Base-by-base conservation (phyloP, 2,888 invertebrate species). In the Agriopis leucophaearia region DNA sequence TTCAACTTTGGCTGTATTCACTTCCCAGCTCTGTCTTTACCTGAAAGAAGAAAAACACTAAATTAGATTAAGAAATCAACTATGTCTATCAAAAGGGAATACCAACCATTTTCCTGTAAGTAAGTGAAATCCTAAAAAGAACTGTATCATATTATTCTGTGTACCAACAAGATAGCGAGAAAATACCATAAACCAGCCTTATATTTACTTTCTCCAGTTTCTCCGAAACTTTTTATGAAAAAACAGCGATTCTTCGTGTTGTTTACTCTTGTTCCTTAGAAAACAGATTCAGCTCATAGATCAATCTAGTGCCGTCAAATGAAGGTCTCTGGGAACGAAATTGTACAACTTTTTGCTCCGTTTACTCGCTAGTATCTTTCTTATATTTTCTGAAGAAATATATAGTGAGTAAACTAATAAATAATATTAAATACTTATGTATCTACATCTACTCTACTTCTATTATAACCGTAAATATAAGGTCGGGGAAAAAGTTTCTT, bases 251-350 rank as follows among this genome's bases (percentile, higher is more conserved):
- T 45, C n/a, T 57, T 57, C 12, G 54, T 27, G 18, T 59, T 50
- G 59, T 59, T 59, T 59, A 59, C 50, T 50, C 35, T 15, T 13
- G 38, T 40, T 59, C 8, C 38, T 58, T 12, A 7, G 51, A 64
- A 64, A 64, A 59, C 27, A 47, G 54, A 54, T 10, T 15, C 18
- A 42, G 55, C 62, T 47, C 57, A 48, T 44, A 51, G 57, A 64
- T 57, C 64, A 64, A 57, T 44, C 64, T 45, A 16, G 50, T 27
- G 42, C 12, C 44, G 42, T 57, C 50, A 50, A 50, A 57, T 10
- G 44, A 42, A 57, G 36, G n/a, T 51, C 18, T 13, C 10, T 18
- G 64, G 51, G 56, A 63, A 18, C 5, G n/a, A 27, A 48, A 62
- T 35, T 38, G 45, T 45, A 38, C 12, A 54, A 47, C 18, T 47